Conservation (phyloP, 2,888 invertebrate genomes). For the Macrophya alboannulata region DNA sequence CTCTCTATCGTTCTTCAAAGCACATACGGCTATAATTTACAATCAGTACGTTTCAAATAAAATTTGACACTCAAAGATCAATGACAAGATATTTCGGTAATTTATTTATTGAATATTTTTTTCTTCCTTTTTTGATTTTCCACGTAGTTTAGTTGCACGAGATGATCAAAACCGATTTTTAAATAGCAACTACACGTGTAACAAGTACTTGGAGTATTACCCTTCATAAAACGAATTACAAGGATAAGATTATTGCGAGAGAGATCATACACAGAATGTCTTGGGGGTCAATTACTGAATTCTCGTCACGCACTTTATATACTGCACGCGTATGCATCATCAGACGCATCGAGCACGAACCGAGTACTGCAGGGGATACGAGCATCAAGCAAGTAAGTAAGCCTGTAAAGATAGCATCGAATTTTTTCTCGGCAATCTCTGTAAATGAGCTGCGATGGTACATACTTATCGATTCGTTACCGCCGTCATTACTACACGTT, state of each 20-base stretch:
- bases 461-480: constrained; percentile 54
- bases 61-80: not conserved
- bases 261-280: constrained; percentile 16
- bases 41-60: not conserved
- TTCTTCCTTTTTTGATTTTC: not conserved
- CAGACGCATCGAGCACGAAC: not conserved
- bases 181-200: too few species aligned
- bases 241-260: not conserved
- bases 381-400: not conserved
- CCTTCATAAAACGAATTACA: not conserved
- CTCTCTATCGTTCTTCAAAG: not conserved
- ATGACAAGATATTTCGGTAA: not conserved
- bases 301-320: constrained; percentile 42
- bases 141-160: not conserved
- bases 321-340: constrained; percentile 1
- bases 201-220: not conserved
- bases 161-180: not conserved
- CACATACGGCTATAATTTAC: not conserved
- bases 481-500: constrained; percentile 49
- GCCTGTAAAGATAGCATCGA: constrained; percentile 1
- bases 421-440: constrained; percentile 36
- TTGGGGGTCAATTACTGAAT: constrained; percentile 38
- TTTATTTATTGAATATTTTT: not conserved
- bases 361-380: not conserved
- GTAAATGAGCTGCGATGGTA: constrained; percentile 40